A percentile compares a stretch with the other conserved stretches of the same genome.
These are phyloP conservation scores for Ailuropoda melanoleuca DNA, from an alignment of 2,113 vertebrate genomes.

Conservation along the genomic window DNA sequence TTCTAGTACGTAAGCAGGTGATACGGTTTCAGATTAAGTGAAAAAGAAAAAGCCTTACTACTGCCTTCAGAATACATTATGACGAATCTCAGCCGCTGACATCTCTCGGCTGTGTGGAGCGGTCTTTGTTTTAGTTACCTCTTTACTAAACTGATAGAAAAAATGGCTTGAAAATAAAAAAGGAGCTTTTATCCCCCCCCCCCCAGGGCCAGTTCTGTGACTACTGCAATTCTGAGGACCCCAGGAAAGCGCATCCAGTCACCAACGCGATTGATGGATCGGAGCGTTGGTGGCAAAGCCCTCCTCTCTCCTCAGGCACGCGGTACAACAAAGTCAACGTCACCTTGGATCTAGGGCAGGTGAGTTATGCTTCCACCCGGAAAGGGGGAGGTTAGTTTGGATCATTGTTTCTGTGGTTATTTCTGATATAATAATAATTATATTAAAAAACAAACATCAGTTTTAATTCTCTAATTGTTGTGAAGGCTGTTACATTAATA, in stretches of 20 bases:
- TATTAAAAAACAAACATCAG: not conserved
- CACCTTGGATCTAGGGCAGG: constrained; percentile 96
- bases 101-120: not conserved
- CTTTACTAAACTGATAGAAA: not conserved
- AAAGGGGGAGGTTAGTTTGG: not conserved
- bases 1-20: not conserved
- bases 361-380: constrained; percentile 75
- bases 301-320: constrained; percentile 92
- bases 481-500: not conserved
- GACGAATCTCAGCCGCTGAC: not conserved
- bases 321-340: constrained; percentile 93
- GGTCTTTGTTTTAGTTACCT: not conserved
- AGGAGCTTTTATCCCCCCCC: not conserved
- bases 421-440: constrained; percentile 9
- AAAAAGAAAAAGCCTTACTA: not conserved
- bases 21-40: not conserved
- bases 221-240: constrained; percentile 90
- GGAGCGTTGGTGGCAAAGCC: constrained; percentile 97
- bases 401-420: not conserved
- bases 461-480: constrained; percentile 34
- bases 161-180: not conserved
- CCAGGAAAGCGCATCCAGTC: constrained; percentile 90
- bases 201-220: constrained; percentile 95
- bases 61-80: not conserved
- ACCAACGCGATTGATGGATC: constrained; percentile 93